Evolutionary conservation across 2,888 invertebrate genomes (phyloP).

Genomic region (Adela reaumurella): DNA sequence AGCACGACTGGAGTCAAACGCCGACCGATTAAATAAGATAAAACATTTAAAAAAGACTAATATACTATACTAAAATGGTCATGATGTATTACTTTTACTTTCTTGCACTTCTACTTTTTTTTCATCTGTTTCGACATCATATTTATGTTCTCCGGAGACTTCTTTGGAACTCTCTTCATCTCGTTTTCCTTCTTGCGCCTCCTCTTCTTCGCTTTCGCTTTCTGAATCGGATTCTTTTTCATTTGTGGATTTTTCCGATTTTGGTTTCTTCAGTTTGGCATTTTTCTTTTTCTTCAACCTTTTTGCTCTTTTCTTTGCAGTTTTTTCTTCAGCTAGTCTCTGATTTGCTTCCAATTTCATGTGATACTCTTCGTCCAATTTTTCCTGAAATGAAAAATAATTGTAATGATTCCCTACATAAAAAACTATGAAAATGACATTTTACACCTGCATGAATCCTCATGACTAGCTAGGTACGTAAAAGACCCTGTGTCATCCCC

Average conservation of each 20-base stretch:
- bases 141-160: too few relatives aligned
- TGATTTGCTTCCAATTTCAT: constrained; percentile 74
- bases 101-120: too few relatives aligned
- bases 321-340: constrained; percentile 69
- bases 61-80: too few relatives aligned
- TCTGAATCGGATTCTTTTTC: constrained; percentile 27
- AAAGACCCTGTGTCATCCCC: too few relatives aligned
- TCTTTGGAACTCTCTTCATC: too few relatives aligned
- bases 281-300: constrained; percentile 70
- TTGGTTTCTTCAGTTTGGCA: constrained; percentile 37
- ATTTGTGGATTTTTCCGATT: constrained; percentile 24
- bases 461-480: too few relatives aligned
- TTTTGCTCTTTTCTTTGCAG: constrained; percentile 90
- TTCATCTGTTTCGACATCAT: too few relatives aligned
- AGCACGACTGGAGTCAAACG: too few relatives aligned
- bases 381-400: constrained; percentile 57
- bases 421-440: constrained; percentile 1
- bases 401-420: constrained; percentile 1
- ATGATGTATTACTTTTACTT: too few relatives aligned
- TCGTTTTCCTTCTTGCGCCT: constrained; percentile 14
- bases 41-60: too few relatives aligned
- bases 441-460: too few relatives aligned
- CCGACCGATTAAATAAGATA: too few relatives aligned
- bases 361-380: constrained; percentile 79
- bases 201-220: constrained; percentile 19